phyloP scores from a whole-genome alignment of 2,113 vertebrate species.

The Sebastes fasciatus region DNA sequence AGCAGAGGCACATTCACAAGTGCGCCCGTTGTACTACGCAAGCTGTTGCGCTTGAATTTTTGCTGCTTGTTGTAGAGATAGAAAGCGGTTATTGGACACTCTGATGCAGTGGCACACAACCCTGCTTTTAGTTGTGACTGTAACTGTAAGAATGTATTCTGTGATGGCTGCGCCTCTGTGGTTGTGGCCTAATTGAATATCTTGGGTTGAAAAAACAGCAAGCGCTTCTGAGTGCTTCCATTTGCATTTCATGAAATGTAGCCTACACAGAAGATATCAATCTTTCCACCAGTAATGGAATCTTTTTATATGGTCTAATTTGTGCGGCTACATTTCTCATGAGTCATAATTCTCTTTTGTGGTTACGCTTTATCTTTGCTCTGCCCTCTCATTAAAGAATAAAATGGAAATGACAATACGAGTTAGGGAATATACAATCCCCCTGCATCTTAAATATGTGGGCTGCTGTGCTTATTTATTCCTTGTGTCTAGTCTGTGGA shows the following conservation, averaged over 20 bases:
- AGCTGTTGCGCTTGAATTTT: constrained; percentile 47
- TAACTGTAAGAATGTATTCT: constrained; percentile 38
- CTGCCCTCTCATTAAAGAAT: constrained; percentile 54
- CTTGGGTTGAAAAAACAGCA: constrained; percentile 36
- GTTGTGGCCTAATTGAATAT: constrained; percentile 64
- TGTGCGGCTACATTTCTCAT: constrained; percentile 53
- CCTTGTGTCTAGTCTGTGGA: neutral
- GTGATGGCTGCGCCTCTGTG: constrained; percentile 27
- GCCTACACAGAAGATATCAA: constrained; percentile 49
- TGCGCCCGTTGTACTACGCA: constrained; percentile 7
- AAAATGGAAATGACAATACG: constrained; percentile 37
- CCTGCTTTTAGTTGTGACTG: neutral
- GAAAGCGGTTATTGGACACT: constrained; percentile 4
- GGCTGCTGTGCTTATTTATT: neutral
- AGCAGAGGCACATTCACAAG: constrained; percentile 69
- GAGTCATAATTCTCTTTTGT: constrained; percentile 57
- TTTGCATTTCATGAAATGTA: constrained; percentile 66
- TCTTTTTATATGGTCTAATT: constrained; percentile 70
- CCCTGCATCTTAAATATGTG: neutral
- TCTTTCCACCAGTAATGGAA: constrained; percentile 71
- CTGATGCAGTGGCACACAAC: constrained; percentile 7
- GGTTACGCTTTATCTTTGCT: constrained; percentile 35
- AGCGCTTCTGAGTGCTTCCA: constrained; percentile 29
- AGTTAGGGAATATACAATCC: neutral
- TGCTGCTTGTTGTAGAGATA: neutral